Conservation (phyloP, 2,888 invertebrate genomes). For the Panorpa germanica region DNA sequence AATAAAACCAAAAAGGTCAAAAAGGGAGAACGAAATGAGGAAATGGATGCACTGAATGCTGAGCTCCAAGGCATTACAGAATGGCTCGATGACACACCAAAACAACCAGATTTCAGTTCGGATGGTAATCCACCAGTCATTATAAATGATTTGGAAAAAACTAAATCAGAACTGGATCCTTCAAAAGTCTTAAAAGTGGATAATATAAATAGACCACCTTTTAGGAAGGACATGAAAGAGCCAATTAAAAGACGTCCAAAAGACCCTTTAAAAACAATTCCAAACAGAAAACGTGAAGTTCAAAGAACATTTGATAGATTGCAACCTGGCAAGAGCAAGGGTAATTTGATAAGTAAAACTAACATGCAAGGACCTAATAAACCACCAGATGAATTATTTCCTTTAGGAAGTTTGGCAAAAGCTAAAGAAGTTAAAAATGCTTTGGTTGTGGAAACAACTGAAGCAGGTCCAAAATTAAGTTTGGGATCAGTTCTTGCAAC, state of each 20-base stretch:
- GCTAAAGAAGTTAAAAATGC: conserved; percentile 35
- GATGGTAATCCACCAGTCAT: conserved; percentile 58
- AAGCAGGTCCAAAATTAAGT: conserved; percentile 62
- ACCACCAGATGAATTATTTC: conserved; percentile 35
- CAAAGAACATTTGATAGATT: conserved; percentile 68
- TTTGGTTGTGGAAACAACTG: conserved; percentile 36
- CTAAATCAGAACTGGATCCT: conserved; percentile 24
- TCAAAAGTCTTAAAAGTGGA: too few species aligned
- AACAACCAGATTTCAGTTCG: conserved; percentile 54
- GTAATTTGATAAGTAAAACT: conserved; percentile 60
- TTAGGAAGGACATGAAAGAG: conserved; percentile 14
- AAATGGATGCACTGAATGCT: too few species aligned
- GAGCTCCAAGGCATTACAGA: conserved; percentile 79
- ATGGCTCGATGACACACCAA: conserved; percentile 73
- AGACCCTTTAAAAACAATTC: conserved; percentile 23
- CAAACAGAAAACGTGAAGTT: conserved; percentile 42
- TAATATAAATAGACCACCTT: not conserved
- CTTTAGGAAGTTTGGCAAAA: conserved; percentile 32
- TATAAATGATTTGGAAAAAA: conserved; percentile 37
- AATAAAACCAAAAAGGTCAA: conserved; percentile 15
- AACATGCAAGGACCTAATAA: conserved; percentile 39
- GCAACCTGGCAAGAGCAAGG: conserved; percentile 76
- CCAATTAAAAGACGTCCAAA: conserved; percentile 15
- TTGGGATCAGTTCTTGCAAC: conserved; percentile 66
- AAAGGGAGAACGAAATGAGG: conserved; percentile 12